phyloP scores from a whole-genome alignment of 2,888 invertebrate genomes.

The Drosophila silvestris region DNA sequence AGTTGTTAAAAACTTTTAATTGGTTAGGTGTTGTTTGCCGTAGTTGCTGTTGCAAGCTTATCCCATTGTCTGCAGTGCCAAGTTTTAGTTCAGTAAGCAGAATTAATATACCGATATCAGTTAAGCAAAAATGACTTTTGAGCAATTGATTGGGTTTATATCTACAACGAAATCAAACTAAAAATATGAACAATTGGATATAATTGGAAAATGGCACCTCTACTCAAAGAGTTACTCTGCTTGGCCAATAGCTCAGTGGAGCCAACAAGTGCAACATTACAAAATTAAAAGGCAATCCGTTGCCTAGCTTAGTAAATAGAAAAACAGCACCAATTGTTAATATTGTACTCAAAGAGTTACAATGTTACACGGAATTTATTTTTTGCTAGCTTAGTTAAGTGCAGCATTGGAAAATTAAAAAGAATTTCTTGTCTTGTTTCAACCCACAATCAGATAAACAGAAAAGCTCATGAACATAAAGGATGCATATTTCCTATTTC shows the following conservation, averaged over 20 bases:
- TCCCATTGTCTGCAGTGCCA: slow-evolving; percentile 41
- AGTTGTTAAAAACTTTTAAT: slow-evolving; percentile 68
- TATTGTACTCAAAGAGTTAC: not conserved
- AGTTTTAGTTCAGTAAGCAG: not conserved
- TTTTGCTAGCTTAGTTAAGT: not conserved
- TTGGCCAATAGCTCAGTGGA: not conserved
- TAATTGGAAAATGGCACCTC: not conserved
- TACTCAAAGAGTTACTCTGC: not conserved
- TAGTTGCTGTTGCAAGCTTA: slow-evolving; percentile 29
- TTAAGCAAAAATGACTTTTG: not conserved
- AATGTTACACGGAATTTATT: not conserved
- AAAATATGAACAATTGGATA: not conserved
- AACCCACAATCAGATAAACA: not conserved
- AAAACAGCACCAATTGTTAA: not conserved
- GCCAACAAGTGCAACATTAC: not conserved
- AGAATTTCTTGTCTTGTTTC: not conserved
- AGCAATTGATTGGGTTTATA: not conserved
- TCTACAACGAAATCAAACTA: not conserved
- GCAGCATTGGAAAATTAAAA: not conserved
- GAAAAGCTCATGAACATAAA: slow-evolving; percentile 8
- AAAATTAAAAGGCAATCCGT: not conserved
- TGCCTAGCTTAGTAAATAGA: not conserved
- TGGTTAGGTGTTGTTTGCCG: slow-evolving; percentile 63
- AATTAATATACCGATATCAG: not conserved
- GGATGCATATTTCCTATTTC: not conserved